Evolutionary conservation across 1,140 invertebrate species (phyloP).

Genomic region (Coenobita brevimanus): DNA sequence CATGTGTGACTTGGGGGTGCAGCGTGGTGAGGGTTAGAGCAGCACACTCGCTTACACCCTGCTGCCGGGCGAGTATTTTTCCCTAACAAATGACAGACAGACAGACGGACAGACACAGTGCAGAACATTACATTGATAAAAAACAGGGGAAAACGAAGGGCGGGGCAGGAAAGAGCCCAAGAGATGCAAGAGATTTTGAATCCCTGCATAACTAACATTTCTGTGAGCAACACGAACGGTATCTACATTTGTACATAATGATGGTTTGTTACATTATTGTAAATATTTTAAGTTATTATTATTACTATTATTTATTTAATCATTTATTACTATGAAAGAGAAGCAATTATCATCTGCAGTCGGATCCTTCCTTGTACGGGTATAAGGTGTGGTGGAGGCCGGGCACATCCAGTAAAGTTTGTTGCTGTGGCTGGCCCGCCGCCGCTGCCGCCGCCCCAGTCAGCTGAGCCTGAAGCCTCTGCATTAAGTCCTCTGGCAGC

Average conservation of each 20-base stretch:
- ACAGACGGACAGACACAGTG: slow-evolving; percentile 11
- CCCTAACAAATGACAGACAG: slow-evolving; percentile 42
- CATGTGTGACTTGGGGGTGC: no score
- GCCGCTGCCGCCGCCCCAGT: slow-evolving; percentile 56
- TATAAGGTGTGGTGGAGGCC: slow-evolving; percentile 51
- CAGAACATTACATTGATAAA: slow-evolving; percentile 50
- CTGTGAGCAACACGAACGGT: slow-evolving; percentile 67
- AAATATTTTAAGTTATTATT: no score
- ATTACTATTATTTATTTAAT: no score
- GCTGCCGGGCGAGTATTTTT: slow-evolving; percentile 51
- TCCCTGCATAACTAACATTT: slow-evolving; percentile 57
- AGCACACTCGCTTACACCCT: slow-evolving; percentile 18
- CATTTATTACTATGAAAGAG: slow-evolving; percentile 48
- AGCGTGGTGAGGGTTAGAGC: not conserved
- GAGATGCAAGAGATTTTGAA: slow-evolving; percentile 46
- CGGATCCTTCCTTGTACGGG: slow-evolving; percentile 68
- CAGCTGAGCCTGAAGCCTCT: slow-evolving; percentile 55
- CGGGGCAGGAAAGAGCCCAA: slow-evolving; percentile 13
- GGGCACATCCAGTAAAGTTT: slow-evolving; percentile 41
- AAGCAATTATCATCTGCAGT: slow-evolving; percentile 69
- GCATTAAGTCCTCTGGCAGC: slow-evolving; percentile 45
- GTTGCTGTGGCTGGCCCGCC: slow-evolving; percentile 16
- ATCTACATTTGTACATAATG: slow-evolving; percentile 69
- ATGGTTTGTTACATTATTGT: slow-evolving; percentile 59
- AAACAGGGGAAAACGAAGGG: slow-evolving; percentile 21